Conservation (phyloP, 1,140 invertebrate genomes). For the Trichonephila clavipes region DNA sequence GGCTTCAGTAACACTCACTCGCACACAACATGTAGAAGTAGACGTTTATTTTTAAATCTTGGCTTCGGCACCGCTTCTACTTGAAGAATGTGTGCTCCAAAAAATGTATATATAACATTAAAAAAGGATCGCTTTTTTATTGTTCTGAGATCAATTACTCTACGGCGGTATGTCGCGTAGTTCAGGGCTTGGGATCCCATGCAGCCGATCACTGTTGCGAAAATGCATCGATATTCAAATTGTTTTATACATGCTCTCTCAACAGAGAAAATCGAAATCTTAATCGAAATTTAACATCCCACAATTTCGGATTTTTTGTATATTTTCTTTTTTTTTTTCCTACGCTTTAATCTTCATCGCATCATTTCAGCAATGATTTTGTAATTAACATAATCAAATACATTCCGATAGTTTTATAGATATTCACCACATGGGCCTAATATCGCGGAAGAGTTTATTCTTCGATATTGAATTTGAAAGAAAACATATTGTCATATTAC, state of each 20-base stretch:
- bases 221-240: neutral
- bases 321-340: too few relatives aligned
- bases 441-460: too few relatives aligned
- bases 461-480: too few relatives aligned
- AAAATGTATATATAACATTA: slow-evolving; percentile 73
- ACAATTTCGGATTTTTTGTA: too few relatives aligned
- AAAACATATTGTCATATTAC: too few relatives aligned
- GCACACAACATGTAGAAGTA: slow-evolving; percentile 75
- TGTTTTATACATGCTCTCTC: neutral
- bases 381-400: too few relatives aligned
- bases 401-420: too few relatives aligned
- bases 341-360: too few relatives aligned
- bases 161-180: neutral
- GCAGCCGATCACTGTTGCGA: neutral
- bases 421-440: too few relatives aligned
- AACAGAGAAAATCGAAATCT: neutral
- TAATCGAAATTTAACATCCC: too few relatives aligned
- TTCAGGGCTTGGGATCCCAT: neutral
- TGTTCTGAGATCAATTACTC: slow-evolving; percentile 53
- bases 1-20: slow-evolving; percentile 72
- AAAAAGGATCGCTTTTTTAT: slow-evolving; percentile 53
- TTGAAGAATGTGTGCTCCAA: slow-evolving; percentile 64
- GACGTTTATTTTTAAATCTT: slow-evolving; percentile 77
- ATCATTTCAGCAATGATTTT: too few relatives aligned
- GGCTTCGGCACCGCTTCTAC: slow-evolving; percentile 62